Evolutionary conservation across 1,140 invertebrate genomes (phyloP).

Genomic region (Drosophila elegans): DNA sequence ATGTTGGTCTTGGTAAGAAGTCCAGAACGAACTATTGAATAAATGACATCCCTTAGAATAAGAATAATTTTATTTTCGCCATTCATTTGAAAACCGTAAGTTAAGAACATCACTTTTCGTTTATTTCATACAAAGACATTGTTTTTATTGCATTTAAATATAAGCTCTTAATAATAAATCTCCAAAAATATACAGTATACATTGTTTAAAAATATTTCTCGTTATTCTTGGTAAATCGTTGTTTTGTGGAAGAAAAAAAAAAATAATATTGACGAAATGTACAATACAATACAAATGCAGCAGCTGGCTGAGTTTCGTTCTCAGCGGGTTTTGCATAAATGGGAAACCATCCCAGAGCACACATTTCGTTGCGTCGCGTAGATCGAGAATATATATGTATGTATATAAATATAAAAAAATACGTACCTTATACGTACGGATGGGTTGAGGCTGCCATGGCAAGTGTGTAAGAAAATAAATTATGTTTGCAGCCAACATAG

Average conservation of each 20-base stretch:
- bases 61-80: background rate
- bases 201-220: slow-evolving; percentile 18
- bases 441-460: slow-evolving; percentile 21
- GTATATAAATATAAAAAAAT: slow-evolving; percentile 25
- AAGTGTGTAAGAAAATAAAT: slow-evolving; percentile 33
- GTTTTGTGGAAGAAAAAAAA: slow-evolving; percentile 17
- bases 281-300: slow-evolving; percentile 29
- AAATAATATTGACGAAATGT: slow-evolving; percentile 14
- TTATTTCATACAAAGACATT: slow-evolving; percentile 23
- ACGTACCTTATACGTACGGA: slow-evolving; percentile 9
- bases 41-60: background rate
- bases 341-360: background rate
- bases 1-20: background rate
- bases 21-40: background rate
- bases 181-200: slow-evolving; percentile 39
- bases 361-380: slow-evolving; percentile 32
- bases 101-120: background rate
- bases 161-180: slow-evolving; percentile 25
- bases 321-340: background rate
- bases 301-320: slow-evolving; percentile 24
- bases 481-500: slow-evolving; percentile 13
- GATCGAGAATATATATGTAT: slow-evolving; percentile 25
- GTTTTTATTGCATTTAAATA: slow-evolving; percentile 40
- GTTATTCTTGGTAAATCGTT: background rate
- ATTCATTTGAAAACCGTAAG: background rate